Evolutionary conservation across 2,113 vertebrate species (phyloP), one percentile per base, ranked within the genome.

Genomic region (Thalassarche chlororhynchos): DNA sequence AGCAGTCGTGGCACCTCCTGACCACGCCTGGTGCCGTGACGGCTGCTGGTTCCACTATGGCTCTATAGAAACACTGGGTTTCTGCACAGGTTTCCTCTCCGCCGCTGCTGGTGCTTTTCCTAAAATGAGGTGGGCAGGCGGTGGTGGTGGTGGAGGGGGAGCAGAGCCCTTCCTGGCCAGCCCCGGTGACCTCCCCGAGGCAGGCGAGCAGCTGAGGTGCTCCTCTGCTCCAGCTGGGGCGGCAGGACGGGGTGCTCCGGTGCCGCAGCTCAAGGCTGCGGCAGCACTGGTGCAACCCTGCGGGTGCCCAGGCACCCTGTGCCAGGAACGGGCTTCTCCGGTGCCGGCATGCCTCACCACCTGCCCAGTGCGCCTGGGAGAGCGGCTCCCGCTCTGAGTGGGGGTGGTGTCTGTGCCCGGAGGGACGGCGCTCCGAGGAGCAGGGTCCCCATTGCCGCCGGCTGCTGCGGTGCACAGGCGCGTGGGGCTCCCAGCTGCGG

Each of bases 1-100:
- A 16, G 62, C 31, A 6, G 15, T 24, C 3, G 51, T 23, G 9
- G 51, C 25, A 20, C 38, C 68, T 42, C 34, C 42, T 11, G 16
- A 17, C 36, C 0, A 2, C 7, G 4, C 9, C 49, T 5, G 17
- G 24, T 40, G 34, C 24, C 15, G 17, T 2, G 5, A 2, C 6
- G 34, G 46, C 44, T 14, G 74, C 34, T 17, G 55, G 32, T 44
- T 62, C 38, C 17, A 3, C 65, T 31, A 1, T 2, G 20, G 52
- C 52, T 57, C 26, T 36, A 3, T 12, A 13, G 40, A 46, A 47
- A 3, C 1, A 2, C 49, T 11, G 24, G 28, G 21, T 32, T 52
- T 46, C 47, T 24, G 34, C 21, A 3, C 21, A 10, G 38, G 31
- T 44, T 40, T 66, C 34, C 40, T 40, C 42, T 34, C 32, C 4